Percentiles rank a stretch among this genome's conserved stretches.
phyloP scores from a whole-genome alignment of 2,113 vertebrate genomes.

The Phalacrocorax pelagicus region DNA sequence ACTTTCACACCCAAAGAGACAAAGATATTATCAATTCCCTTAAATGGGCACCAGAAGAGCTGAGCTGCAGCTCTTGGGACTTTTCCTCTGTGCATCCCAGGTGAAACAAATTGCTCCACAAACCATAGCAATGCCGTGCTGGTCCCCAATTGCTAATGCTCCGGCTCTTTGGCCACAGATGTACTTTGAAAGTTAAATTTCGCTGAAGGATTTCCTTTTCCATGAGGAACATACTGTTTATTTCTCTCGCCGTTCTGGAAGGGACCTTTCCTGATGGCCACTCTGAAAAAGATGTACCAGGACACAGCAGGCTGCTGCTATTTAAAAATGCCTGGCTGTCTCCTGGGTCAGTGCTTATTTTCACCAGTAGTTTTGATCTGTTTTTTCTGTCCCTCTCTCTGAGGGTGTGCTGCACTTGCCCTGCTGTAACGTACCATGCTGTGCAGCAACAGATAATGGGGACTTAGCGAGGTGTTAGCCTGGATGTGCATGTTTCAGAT shows the following conservation, averaged over 20 bases:
- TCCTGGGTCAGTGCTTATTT: not conserved
- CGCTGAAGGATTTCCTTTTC: not conserved
- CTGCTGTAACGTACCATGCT: not conserved
- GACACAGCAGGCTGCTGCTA: not conserved
- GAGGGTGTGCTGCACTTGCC: not conserved
- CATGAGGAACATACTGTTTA: not conserved
- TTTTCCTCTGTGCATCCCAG: not conserved
- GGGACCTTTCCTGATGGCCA: not conserved
- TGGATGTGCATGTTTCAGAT: not conserved
- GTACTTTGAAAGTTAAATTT: not conserved
- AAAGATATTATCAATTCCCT: slow-evolving; percentile 27
- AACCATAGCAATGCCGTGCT: accelerated
- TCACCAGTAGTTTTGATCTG: not conserved
- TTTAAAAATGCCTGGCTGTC: not conserved
- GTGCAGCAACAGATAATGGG: not conserved
- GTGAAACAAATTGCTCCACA: not conserved
- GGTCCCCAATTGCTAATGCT: not conserved
- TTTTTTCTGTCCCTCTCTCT: not conserved
- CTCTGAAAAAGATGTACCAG: not conserved
- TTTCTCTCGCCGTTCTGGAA: not conserved
- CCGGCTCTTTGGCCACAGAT: not conserved
- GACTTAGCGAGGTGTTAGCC: not conserved
- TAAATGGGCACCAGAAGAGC: slow-evolving; percentile 9
- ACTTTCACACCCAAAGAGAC: slow-evolving; percentile 47
- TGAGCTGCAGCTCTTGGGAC: not conserved